These are phyloP conservation scores for Erinaceus europaeus DNA, from an alignment of 2,113 vertebrate species.

Conservation along the genomic window DNA sequence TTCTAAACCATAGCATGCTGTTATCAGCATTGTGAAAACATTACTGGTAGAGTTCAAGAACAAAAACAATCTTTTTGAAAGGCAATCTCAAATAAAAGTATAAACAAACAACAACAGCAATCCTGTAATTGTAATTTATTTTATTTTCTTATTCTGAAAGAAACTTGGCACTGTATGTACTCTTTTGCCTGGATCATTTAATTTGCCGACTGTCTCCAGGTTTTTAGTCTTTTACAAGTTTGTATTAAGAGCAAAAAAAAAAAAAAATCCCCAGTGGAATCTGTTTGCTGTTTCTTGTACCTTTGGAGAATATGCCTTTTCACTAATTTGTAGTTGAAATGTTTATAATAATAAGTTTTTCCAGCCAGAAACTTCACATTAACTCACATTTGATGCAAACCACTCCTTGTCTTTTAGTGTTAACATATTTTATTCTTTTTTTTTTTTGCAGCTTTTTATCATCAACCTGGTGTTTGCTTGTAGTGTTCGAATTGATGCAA, in stretches of 20 bases:
- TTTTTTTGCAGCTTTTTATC: neutral
- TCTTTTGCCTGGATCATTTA: slow-evolving; percentile 11
- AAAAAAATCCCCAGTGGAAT: neutral
- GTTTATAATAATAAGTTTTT: slow-evolving; percentile 43
- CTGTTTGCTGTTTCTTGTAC: slow-evolving; percentile 40
- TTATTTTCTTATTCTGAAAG: slow-evolving; percentile 41
- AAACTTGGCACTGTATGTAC: neutral
- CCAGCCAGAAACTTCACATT: neutral
- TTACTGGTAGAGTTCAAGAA: neutral
- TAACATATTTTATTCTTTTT: slow-evolving; percentile 42
- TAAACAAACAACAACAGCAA: neutral
- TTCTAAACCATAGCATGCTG: neutral
- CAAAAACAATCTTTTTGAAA: neutral
- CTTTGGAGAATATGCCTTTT: slow-evolving; percentile 54
- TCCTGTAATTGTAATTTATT: neutral
- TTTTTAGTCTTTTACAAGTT: slow-evolving; percentile 32
- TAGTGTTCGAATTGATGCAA: neutral
- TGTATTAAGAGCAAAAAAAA: slow-evolving; percentile 22
- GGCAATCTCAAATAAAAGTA: slow-evolving; percentile 23
- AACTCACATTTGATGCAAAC: slow-evolving; percentile 14
- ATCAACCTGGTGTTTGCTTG: neutral
- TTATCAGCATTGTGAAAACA: slow-evolving; percentile 8
- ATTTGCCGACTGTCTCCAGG: slow-evolving; percentile 12
- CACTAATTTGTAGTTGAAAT: slow-evolving; percentile 17
- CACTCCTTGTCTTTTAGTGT: slow-evolving; percentile 9